A percentile compares a stretch with the other conserved stretches of the same genome.
Conservation (phyloP, 2,113 vertebrate species). For the Sclerurus mexicanus region DNA sequence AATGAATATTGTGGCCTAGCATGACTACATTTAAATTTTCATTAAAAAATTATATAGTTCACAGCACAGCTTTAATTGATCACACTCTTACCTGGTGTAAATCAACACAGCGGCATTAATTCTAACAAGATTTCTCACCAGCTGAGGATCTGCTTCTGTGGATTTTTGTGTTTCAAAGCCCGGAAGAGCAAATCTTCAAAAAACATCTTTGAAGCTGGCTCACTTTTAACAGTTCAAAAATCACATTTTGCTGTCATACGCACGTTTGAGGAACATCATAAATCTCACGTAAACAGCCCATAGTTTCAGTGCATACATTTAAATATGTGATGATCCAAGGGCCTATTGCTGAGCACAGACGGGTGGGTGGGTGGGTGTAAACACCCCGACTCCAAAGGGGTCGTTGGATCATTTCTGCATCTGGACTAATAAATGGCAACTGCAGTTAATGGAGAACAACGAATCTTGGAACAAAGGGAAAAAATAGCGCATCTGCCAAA, state of each 20-base stretch:
- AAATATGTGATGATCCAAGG: neutral
- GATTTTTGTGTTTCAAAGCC: neutral
- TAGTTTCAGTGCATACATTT: neutral
- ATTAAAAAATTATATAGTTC: neutral
- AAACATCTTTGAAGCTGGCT: neutral
- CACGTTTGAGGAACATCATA: neutral
- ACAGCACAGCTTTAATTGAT: slow-evolving; percentile 35
- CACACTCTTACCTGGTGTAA: slow-evolving; percentile 42
- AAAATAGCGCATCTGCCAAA: slow-evolving; percentile 62
- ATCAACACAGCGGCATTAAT: slow-evolving; percentile 7
- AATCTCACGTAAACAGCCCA: slow-evolving; percentile 9
- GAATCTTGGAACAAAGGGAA: slow-evolving; percentile 64
- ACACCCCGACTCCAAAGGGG: neutral
- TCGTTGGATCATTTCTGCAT: slow-evolving; percentile 38
- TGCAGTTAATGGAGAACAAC: slow-evolving; percentile 65
- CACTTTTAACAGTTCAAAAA: neutral
- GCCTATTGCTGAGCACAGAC: neutral
- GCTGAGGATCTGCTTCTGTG: neutral
- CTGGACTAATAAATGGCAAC: slow-evolving; percentile 62
- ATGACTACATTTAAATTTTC: slow-evolving; percentile 1
- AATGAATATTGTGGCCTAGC: neutral
- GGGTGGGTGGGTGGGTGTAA: neutral
- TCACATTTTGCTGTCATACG: neutral
- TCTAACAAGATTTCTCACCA: slow-evolving; percentile 2
- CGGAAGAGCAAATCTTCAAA: neutral